Evolutionary conservation across 1,140 invertebrate genomes (phyloP), one percentile per base, ranked within the genome.

Genomic region (Achatina immaculata): DNA sequence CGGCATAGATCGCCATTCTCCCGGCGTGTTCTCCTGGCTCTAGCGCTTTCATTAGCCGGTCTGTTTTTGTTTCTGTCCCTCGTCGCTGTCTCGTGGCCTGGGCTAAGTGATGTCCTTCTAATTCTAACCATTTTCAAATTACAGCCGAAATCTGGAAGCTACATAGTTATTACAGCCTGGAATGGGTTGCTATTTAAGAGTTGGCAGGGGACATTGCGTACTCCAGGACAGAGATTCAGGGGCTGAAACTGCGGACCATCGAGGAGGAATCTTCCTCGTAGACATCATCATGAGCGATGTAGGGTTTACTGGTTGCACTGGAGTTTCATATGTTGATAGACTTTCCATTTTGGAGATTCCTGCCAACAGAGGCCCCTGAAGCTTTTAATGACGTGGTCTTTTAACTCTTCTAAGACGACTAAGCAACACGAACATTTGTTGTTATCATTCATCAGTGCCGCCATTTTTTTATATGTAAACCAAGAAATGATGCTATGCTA

Each of bases 41-140:
- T 31, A 31, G 4, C 31, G 58, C 19, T 31, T 34, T 62, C 28
- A 34, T 62, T 62, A 62, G n/a, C 28, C 58, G 4, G n/a, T 62
- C 58, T 62, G 21, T 62, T 62, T 62, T 62, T 62, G 58, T 62
- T 62, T 21, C 58, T 62, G 58, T 62, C 58, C 58, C n/a, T 62
- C 31, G 58, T 62, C 58, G 58, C 28, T 31, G 58, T 28, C n/a
- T 62, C 28, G n/a, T 62, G n/a, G 6, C 58, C 58, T 31, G n/a
- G 21, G 28, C 58, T 62, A 62, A 62, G 58, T 62, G 58, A 62
- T 62, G 58, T 31, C 28, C 58, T 2, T 62, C 58, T 62, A 62
- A 62, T 62, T 62, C 58, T 28, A 62, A 62, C 58, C 58, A 62
- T 62, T 62, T 62, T 62, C 58, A n/a, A 62, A 62, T 62, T 62